These are phyloP conservation scores for Ochotona princeps DNA, from an alignment of 2,113 vertebrate species.

Conservation along the genomic window DNA sequence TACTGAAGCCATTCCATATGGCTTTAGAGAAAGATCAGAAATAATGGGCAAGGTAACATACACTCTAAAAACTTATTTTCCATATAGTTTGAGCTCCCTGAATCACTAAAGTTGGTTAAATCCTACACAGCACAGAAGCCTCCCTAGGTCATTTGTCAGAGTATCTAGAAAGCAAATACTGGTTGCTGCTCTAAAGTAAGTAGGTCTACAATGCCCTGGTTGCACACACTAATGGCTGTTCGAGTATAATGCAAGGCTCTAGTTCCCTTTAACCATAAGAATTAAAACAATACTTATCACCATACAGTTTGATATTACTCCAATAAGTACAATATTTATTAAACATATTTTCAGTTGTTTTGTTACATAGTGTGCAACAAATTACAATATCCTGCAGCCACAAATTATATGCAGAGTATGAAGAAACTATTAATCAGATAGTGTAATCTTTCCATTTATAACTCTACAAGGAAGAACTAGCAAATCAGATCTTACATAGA, in stretches of 20 bases:
- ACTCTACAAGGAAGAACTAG: slow-evolving; percentile 94
- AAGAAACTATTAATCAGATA: slow-evolving; percentile 93
- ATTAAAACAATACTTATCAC: slow-evolving; percentile 93
- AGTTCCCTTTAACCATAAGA: slow-evolving; percentile 88
- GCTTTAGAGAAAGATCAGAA: slow-evolving; percentile 75
- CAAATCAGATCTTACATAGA: slow-evolving; percentile 95
- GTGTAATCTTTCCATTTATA: slow-evolving; percentile 90
- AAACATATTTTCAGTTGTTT: slow-evolving; percentile 94
- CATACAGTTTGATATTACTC: slow-evolving; percentile 94
- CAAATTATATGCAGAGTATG: slow-evolving; percentile 95
- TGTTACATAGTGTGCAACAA: slow-evolving; percentile 99
- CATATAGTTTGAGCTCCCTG: slow-evolving; percentile 52
- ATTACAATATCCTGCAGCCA: slow-evolving; percentile 97
- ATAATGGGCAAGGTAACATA: slow-evolving; percentile 79
- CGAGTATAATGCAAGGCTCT: slow-evolving; percentile 85
- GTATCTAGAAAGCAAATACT: slow-evolving; percentile 71
- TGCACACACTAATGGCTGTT: slow-evolving; percentile 83
- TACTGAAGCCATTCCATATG: slow-evolving; percentile 76
- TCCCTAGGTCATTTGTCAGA: slow-evolving; percentile 57
- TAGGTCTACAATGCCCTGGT: slow-evolving; percentile 79
- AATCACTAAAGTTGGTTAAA: slow-evolving; percentile 66
- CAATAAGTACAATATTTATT: slow-evolving; percentile 99
- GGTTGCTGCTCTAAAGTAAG: slow-evolving; percentile 62
- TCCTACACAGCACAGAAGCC: slow-evolving; percentile 67
- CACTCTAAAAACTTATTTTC: slow-evolving; percentile 81